Evolutionary conservation across 1,140 invertebrate genomes (phyloP).

Genomic region (Papilio dardanus): DNA sequence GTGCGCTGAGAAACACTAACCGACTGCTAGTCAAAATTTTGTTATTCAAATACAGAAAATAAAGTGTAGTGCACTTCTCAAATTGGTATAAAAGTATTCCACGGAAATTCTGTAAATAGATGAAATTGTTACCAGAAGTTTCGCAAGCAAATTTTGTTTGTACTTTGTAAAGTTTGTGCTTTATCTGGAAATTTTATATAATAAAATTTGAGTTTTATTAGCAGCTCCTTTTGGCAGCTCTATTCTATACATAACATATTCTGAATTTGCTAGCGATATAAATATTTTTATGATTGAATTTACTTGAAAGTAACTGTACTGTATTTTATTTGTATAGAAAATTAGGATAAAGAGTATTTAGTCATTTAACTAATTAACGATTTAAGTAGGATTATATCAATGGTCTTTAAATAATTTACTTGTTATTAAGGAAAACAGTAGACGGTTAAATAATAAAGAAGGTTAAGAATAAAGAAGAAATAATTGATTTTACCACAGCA

Average conservation of each 20-base stretch:
- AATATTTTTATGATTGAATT: neutral
- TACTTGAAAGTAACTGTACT: neutral
- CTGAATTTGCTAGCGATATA: neutral
- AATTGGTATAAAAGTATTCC: constrained; percentile 33
- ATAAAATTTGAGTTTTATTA: constrained; percentile 26
- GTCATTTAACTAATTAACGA: neutral
- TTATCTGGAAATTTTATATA: constrained; percentile 29
- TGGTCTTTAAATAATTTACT: neutral
- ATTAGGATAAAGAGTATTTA: neutral
- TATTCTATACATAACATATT: constrained; percentile 9
- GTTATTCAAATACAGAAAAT: constrained; percentile 36
- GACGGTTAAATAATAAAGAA: too few relatives aligned
- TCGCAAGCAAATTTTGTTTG: constrained; percentile 17
- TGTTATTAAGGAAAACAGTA: too few relatives aligned
- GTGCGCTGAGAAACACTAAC: neutral
- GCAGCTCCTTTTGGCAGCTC: constrained; percentile 21
- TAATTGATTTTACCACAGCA: neutral
- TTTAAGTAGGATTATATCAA: neutral
- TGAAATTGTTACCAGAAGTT: constrained; percentile 36
- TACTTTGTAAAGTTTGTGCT: constrained; percentile 31
- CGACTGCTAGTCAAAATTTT: constrained; percentile 31
- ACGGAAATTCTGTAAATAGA: constrained; percentile 24
- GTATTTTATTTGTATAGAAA: neutral
- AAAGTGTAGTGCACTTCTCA: constrained; percentile 36
- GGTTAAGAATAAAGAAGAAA: too few relatives aligned